phyloP scores from a whole-genome alignment of 2,797 vertebrate genomes.

The Sylvilagus floridanus region DNA sequence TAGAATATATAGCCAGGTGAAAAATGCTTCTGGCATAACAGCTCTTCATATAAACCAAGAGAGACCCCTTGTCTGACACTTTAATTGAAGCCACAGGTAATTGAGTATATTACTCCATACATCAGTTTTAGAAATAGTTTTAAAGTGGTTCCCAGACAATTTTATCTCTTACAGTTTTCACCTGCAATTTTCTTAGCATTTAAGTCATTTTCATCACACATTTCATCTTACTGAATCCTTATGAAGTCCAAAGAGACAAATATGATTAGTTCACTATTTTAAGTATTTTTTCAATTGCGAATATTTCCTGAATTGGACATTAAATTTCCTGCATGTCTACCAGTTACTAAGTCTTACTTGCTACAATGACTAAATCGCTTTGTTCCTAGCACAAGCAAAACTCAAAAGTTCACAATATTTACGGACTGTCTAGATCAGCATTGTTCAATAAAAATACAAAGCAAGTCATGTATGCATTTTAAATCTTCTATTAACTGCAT shows the following conservation, averaged over 20 bases:
- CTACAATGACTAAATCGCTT: conserved; percentile 10
- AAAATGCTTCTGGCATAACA: conserved; percentile 9
- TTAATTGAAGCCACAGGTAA: conserved; percentile 20
- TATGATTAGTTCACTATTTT: background rate
- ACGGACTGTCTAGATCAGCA: background rate
- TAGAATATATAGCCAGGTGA: background rate
- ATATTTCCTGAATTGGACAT: background rate
- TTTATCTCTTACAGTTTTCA: conserved; percentile 7
- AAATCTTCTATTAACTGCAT: background rate
- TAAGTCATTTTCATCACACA: background rate
- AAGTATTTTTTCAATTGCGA: background rate
- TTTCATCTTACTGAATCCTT: background rate
- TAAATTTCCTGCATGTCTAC: background rate
- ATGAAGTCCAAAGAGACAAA: conserved; percentile 38
- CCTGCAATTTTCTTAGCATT: background rate
- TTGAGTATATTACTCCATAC: background rate
- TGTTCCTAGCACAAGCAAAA: conserved; percentile 20
- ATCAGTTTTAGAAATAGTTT: conserved; percentile 43
- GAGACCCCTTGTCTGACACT: background rate
- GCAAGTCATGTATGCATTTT: background rate
- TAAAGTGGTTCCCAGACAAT: background rate
- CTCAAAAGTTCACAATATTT: background rate
- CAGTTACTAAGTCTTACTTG: conserved; percentile 8
- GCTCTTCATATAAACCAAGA: conserved; percentile 7
- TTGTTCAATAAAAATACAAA: background rate